Base-by-base conservation (phyloP, 92 coral and sea anemone genomes). In the Porites evermanni region DNA sequence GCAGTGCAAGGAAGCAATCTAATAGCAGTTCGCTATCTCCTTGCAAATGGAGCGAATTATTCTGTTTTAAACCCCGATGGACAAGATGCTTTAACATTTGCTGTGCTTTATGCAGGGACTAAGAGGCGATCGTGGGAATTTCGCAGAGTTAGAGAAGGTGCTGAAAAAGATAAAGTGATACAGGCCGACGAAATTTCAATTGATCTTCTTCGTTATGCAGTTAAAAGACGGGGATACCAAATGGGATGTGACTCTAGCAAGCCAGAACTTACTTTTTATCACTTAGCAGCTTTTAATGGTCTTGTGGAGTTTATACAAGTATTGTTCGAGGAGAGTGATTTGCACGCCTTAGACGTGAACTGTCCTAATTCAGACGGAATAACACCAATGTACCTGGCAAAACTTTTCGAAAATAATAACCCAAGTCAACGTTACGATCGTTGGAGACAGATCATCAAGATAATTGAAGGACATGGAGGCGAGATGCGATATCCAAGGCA, bases 211-310 rank as follows among this genome's bases (percentile, higher is more conserved):
- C 79, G 64, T n/a, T 90, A 85, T 20, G 67, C 77, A 12, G 14
- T 79, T 2, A 69, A 74, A 32, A 79, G 14, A 8, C 23, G 53
- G 16, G 71, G 80, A 12, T 23, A 52, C 29, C 54, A 19, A 29
- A 63, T 89, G 21, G 29, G 73, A 12, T 89, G 93, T 44, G 72
- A 75, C 21, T 64, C 52, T 24, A 78, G 83, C 17, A 80, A 74
- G 29, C 24, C 63, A 7, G 79, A 79, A 19, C 65, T 89, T 38
- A 89, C 87, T 7, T 51, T 89, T 0, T 89, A 85, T 60, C 93
- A 89, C 44, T 79, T 90, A 3, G 95, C 95, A 24, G 95, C 92
- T 6, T 69, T 92, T 18, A 79, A 88, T n/a, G 95, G 95, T 58
- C 86, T 90, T 44, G 78, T 78, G 61, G 52, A 18, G 59, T 80